phyloP scores from a whole-genome alignment of 2,113 vertebrate species.

The Gavia stellata region DNA sequence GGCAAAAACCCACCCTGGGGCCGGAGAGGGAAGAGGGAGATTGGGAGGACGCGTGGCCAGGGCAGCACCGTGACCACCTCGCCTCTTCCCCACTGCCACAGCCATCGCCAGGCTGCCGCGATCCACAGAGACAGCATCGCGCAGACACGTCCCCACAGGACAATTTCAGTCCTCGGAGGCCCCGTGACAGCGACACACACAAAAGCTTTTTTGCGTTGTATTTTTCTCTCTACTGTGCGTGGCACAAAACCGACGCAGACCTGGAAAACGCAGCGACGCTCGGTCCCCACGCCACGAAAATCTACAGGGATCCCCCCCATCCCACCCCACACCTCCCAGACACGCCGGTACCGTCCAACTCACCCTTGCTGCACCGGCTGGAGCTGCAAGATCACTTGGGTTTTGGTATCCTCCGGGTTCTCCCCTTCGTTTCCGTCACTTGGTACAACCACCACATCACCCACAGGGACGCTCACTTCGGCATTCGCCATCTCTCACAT shows the following conservation, averaged over 20 bases:
- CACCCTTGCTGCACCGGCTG: conserved; percentile 90
- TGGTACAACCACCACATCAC: conserved; percentile 84
- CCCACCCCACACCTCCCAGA: neutral
- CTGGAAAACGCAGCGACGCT: rapidly evolving
- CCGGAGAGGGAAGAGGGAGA: neutral
- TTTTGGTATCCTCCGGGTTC: conserved; percentile 85
- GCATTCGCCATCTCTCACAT: conserved; percentile 89
- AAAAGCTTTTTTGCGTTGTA: neutral
- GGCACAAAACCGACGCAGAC: neutral
- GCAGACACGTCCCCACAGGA: rapidly evolving
- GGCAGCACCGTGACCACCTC: neutral
- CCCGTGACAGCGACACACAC: neutral
- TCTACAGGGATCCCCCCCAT: neutral
- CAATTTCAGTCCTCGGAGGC: neutral
- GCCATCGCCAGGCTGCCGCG: neutral
- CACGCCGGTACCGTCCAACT: conserved; percentile 20
- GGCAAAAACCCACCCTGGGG: neutral
- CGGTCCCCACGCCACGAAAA: neutral
- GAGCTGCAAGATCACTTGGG: conserved; percentile 86
- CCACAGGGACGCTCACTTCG: conserved; percentile 87
- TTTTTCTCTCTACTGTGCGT: rapidly evolving
- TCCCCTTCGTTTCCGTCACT: conserved; percentile 80
- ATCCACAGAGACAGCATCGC: rapidly evolving
- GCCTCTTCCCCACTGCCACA: rapidly evolving
- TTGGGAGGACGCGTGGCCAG: rapidly evolving